A percentile compares a stretch with the other conserved stretches of the same genome.
These are phyloP conservation scores for Dendrolimus houi DNA, from an alignment of 2,888 invertebrate genomes.

Conservation along the genomic window DNA sequence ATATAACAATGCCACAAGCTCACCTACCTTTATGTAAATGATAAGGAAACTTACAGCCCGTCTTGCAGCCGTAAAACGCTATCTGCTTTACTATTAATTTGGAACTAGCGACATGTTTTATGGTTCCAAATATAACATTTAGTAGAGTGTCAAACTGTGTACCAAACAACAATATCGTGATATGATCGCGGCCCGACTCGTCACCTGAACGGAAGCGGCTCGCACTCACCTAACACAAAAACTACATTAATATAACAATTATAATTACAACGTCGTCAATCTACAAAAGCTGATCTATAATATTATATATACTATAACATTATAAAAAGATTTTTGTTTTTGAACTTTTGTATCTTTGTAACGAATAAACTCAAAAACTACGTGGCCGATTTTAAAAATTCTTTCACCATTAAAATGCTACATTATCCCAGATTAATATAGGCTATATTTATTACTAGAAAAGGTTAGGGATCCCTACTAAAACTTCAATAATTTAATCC, in stretches of 20 bases:
- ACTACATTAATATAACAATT: conserved; percentile 60
- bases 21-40: conserved; percentile 34
- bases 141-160: conserved; percentile 52
- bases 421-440: too few species aligned
- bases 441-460: too few species aligned
- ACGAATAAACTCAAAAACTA: too few species aligned
- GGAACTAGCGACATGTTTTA: conserved; percentile 20
- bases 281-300: background rate
- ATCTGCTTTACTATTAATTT: conserved; percentile 45
- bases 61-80: conserved; percentile 31
- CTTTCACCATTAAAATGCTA: too few species aligned
- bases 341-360: too few species aligned
- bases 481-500: too few species aligned
- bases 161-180: conserved; percentile 21
- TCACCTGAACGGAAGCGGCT: conserved; percentile 70
- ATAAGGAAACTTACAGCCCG: conserved; percentile 29
- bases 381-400: too few species aligned
- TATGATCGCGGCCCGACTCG: conserved; percentile 48
- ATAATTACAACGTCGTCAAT: conserved; percentile 31
- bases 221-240: conserved; percentile 54
- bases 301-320: background rate
- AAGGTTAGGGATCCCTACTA: too few species aligned
- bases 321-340: background rate
- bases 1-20: conserved; percentile 20
- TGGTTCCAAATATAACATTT: conserved; percentile 24